A percentile compares a stretch with the other conserved stretches of the same genome.
Conservation (phyloP, 2,797 vertebrate species). For the Pitangus sulphuratus region DNA sequence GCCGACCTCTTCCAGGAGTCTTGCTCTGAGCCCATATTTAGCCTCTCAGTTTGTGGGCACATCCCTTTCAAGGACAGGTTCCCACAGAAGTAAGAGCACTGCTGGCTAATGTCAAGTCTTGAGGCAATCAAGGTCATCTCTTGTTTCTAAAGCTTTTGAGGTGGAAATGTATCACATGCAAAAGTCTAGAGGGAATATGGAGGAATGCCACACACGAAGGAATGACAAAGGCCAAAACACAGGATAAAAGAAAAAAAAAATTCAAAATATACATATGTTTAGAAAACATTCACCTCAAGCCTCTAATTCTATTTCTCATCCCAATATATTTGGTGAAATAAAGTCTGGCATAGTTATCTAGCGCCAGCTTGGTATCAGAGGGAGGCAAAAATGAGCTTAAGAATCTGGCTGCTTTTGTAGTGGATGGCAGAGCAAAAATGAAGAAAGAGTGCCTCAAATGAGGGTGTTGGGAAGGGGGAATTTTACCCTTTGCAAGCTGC, state of each 20-base stretch:
- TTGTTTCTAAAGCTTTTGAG: neutral
- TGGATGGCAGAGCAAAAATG: neutral
- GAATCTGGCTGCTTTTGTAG: neutral
- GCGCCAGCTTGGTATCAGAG: slow-evolving; percentile 22
- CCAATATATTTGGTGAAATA: neutral
- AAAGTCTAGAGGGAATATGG: neutral
- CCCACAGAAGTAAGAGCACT: neutral
- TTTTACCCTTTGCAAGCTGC: slow-evolving; percentile 89
- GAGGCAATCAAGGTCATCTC: slow-evolving; percentile 8
- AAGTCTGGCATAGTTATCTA: neutral
- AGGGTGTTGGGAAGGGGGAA: neutral
- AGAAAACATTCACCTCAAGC: neutral
- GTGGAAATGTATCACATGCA: neutral
- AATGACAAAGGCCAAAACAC: neutral
- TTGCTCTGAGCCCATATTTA: slow-evolving; percentile 1
- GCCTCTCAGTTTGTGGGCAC: neutral
- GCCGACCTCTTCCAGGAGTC: neutral
- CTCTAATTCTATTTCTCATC: neutral
- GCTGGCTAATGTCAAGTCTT: neutral
- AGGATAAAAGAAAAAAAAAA: neutral
- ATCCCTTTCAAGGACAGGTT: slow-evolving; percentile 16
- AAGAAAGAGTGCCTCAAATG: neutral
- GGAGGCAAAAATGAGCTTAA: slow-evolving; percentile 19
- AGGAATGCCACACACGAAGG: neutral
- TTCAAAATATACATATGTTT: neutral